Base-by-base conservation (phyloP, 2,113 vertebrate species). In the Zosterops lateralis region DNA sequence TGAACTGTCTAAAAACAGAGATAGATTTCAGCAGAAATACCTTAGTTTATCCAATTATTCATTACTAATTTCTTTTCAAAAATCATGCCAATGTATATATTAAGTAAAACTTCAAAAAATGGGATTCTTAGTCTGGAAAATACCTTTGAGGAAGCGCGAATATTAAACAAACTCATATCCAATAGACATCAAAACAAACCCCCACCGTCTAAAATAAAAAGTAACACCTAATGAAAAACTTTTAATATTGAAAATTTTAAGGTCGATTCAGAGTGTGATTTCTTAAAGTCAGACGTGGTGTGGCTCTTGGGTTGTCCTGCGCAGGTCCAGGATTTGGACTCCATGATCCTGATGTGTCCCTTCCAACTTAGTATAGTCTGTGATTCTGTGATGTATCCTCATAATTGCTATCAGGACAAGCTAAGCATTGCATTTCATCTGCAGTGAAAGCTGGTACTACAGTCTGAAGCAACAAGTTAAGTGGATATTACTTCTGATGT, bases 401-500 rank as follows among this genome's bases (percentile, higher is more conserved):
- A 5, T 44, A 73, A 51, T 31, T 81, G 57, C 45, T 75, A 1
- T 51, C 51, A 75, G 50, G 48, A 31, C 74, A 89, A 85, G 31
- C 50, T 73, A 76, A 60, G 65, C n/a, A n/a, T 70, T 72, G 42
- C 38, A 38, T 38, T 38, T 38, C 10, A 38, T 84, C 54, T 78
- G 34, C 36, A 60, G 12, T 45, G n/a, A 89, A 32, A 48, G 40
- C 10, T 82, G 81, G 13, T 47, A 31, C 72, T 58, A n/a, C 29
- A 77, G 34, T 77, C 64, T 73, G 83, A 83, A 95, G 70, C 11
- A 3, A 32, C 45, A 85, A 72, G 21, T 56, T 54, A 67, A 78
- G 86, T 66, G 32, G 56, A 77, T 92, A 56, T 72, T 70, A 90
- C 45, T 89, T 84, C 72, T 94, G 81, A 93, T 94, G 14, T 58